phyloP scores from a whole-genome alignment of 2,888 invertebrate species.

The Ctena decussata region DNA sequence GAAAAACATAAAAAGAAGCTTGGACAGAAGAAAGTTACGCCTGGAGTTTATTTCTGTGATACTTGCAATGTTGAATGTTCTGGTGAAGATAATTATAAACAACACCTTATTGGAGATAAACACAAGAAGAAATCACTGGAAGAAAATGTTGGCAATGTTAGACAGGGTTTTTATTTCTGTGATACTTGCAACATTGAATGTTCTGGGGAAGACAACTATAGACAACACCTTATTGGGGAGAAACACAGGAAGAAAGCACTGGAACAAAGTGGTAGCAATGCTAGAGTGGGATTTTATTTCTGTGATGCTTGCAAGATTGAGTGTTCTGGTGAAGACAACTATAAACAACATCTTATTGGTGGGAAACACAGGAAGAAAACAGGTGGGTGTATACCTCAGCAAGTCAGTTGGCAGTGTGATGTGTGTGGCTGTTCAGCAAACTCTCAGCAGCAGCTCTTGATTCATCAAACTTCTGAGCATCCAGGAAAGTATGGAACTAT shows the following conservation, averaged over 20 bases:
- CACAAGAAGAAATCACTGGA: slow-evolving; percentile 69
- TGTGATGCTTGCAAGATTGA: slow-evolving; percentile 74
- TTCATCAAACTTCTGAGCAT: slow-evolving; percentile 14
- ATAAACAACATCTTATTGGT: slow-evolving; percentile 73
- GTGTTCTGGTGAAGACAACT: slow-evolving; percentile 75
- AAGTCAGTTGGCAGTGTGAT: slow-evolving; percentile 1
- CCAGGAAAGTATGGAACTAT: not conserved
- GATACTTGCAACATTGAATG: slow-evolving; percentile 72
- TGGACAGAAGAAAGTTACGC: slow-evolving; percentile 21
- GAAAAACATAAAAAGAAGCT: slow-evolving; percentile 71
- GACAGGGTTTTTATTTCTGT: slow-evolving; percentile 65
- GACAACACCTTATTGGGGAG: slow-evolving; percentile 73
- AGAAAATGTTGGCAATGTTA: no score
- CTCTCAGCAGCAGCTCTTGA: slow-evolving; percentile 34
- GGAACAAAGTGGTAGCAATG: no score
- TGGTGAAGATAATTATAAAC: slow-evolving; percentile 74
- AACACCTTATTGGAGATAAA: slow-evolving; percentile 75
- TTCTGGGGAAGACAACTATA: slow-evolving; percentile 74
- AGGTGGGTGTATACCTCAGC: not conserved
- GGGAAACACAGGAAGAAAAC: slow-evolving; percentile 69
- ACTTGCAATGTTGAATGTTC: slow-evolving; percentile 72
- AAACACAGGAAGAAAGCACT: slow-evolving; percentile 72
- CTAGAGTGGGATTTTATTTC: slow-evolving; percentile 43
- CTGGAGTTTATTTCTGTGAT: slow-evolving; percentile 67
- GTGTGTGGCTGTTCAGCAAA: slow-evolving; percentile 26